Base-by-base conservation (phyloP, 92 coral and sea anemone species). In the Zoanthus sociatus region DNA sequence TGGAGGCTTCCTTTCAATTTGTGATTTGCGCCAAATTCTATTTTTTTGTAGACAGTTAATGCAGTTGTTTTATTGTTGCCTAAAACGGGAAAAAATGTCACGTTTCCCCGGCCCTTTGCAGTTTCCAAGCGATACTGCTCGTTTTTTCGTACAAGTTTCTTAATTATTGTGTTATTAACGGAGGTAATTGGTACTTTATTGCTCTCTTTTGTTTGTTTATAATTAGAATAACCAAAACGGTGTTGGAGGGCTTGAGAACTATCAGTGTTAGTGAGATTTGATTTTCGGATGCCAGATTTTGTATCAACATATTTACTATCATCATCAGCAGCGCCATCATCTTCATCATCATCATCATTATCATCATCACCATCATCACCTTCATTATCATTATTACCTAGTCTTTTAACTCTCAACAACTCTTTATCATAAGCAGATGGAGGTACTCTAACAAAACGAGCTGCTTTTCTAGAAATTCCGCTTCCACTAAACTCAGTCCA, bases 381-480 rank as follows among this genome's bases (percentile, higher is more conserved):
- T 3, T 66, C 61, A 48, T 66, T 63, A 17, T 66, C 85, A 20
- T 66, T 73, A 2, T 64, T 73, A 48, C 60, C 85, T 16, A 81
- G 15, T 81, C 85, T 21, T 66, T 81, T 81, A 30, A 81, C 85
- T 12, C 85, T 73, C 63, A 81, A 11, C 55, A 81, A 47, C 66
- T 81, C 85, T 81, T 81, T 81, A 45, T 81, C 85, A 81, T 44
- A 56, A 46, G 76, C 61, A 18, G 37, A 48, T 20, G 45, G 21
- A 4, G 47, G 17, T 20, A 66, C 47, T 60, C 12, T 13, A 18
- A 9, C 46, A 0, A 48, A 64, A 47, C 26, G 16, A n/a, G 18
- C 31, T 7, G 16, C 44, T 16, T 81, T 66, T 81, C 75, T 48
- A 10, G 37, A 4, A 30, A n/a, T 44, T 8, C 26, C 60, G 2